Evolutionary conservation across 2,113 vertebrate species (phyloP).

Genomic region (Austrofundulus limnaeus): DNA sequence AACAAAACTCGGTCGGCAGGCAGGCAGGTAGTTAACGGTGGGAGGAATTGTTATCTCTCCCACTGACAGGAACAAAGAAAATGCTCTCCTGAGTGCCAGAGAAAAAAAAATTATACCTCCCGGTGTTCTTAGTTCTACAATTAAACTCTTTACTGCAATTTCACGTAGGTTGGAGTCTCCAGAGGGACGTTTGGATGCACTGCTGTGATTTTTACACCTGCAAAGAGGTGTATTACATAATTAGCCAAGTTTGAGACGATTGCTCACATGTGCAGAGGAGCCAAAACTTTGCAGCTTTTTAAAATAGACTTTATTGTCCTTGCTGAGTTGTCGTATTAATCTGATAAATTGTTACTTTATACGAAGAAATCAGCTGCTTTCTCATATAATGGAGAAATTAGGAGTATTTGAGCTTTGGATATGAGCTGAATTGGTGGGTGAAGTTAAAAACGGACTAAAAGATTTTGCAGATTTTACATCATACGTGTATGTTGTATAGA

Average conservation of each 20-base stretch:
- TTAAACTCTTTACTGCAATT: slow-evolving; percentile 74
- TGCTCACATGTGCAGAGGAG: slow-evolving; percentile 15
- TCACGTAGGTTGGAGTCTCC: slow-evolving; percentile 55
- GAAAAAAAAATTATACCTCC: slow-evolving; percentile 69
- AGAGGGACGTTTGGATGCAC: slow-evolving; percentile 51
- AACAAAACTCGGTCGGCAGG: slow-evolving; percentile 64
- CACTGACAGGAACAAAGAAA: slow-evolving; percentile 69
- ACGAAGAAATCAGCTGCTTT: slow-evolving; percentile 1
- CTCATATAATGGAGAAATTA: background rate
- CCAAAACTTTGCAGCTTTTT: slow-evolving; percentile 23
- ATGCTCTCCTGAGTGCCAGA: slow-evolving; percentile 68
- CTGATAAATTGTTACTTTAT: slow-evolving; percentile 3
- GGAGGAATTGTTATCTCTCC: slow-evolving; percentile 79
- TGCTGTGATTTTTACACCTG: slow-evolving; percentile 59
- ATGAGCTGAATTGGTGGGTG: background rate
- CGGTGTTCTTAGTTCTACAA: slow-evolving; percentile 68
- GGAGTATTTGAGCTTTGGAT: background rate
- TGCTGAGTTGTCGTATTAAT: slow-evolving; percentile 7
- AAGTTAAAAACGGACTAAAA: background rate
- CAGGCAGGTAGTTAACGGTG: slow-evolving; percentile 76
- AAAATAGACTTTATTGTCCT: background rate
- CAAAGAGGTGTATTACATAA: slow-evolving; percentile 61
- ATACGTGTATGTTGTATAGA: no score
- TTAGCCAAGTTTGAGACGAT: slow-evolving; percentile 62
- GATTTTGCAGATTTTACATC: no score